Base-by-base conservation (phyloP, 2,888 invertebrate species). In the Molorchus minor region DNA sequence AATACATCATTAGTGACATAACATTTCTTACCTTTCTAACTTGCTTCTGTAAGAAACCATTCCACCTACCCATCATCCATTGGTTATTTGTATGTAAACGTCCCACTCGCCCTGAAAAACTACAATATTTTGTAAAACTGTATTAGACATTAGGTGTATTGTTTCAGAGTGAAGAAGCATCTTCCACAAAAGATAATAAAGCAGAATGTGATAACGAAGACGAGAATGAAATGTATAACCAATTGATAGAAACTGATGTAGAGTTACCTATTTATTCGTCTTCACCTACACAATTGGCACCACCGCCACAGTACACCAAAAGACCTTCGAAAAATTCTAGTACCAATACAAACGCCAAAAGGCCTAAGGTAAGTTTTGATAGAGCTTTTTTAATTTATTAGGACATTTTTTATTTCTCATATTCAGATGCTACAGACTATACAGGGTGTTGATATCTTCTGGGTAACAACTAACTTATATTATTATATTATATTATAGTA, bases 181-280 rank as follows among this genome's bases (percentile, higher is more conserved):
- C 78, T 17, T 75, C 78, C 2, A 72, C 72, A 60, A 79, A 78
- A 71, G 79, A 78, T 58, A 76, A 77, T 30, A 79, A 79, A 71
- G 60, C 65, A 17, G 77, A 77, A 44, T 66, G 68, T 43, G 77
- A 77, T 61, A 72, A 72, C 46, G 77, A 79, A 12, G 74, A 75
- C 47, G 77, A 78, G 2, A 64, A 65, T 36, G 78, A 76, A 49
- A 68, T 75, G 13, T 79, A 75, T 64, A 75, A 69, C 55, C 76
- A 77, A 45, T 57, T 77, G 41, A 72, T 76, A 33, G 77, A 79
- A 54, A 71, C 75, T 15, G 76, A 78, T 35, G 68, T 73, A 20
- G 70, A 74, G 45, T 53, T 74, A 52, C 71, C 74, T 20, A 54
- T 62, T 20, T 56, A 61, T 51, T 45, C 62, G 25, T 60, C 57